A percentile compares a stretch with the other conserved stretches of the same genome.
phyloP scores from a whole-genome alignment of 2,888 invertebrate species.

The Machimus atricapillus region DNA sequence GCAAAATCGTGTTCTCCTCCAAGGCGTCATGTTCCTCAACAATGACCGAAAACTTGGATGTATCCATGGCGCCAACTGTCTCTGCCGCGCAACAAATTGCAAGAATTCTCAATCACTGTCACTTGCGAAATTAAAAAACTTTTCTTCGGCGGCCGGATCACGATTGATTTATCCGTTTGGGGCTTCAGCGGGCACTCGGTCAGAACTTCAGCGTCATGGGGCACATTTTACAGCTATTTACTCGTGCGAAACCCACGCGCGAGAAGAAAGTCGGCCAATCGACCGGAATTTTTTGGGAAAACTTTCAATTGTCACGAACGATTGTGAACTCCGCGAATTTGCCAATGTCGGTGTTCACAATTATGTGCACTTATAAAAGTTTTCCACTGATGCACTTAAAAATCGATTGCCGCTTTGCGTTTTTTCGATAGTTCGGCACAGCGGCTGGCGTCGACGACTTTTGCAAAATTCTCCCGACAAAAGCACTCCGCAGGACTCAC shows the following conservation, averaged over 20 bases:
- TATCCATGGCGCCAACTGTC: background rate
- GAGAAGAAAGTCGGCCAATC: background rate
- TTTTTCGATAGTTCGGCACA: background rate
- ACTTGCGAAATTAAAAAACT: constrained; percentile 1
- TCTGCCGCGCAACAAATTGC: background rate
- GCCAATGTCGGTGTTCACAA: background rate
- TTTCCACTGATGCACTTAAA: background rate
- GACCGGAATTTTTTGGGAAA: background rate
- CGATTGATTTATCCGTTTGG: background rate
- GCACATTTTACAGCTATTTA: background rate
- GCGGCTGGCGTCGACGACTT: background rate
- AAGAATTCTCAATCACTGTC: constrained; percentile 17
- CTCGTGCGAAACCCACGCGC: background rate
- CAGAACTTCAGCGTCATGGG: background rate
- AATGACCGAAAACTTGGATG: background rate
- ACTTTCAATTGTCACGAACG: background rate
- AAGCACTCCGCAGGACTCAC: background rate
- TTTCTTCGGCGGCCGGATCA: background rate
- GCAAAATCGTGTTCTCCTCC: constrained; percentile 11
- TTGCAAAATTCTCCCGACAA: background rate
- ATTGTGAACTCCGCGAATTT: background rate
- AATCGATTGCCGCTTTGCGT: background rate
- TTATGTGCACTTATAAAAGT: background rate
- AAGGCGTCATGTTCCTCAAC: background rate
- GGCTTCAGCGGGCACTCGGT: background rate